phyloP scores from a whole-genome alignment of 1,140 invertebrate genomes.

The Eumaeus atala region DNA sequence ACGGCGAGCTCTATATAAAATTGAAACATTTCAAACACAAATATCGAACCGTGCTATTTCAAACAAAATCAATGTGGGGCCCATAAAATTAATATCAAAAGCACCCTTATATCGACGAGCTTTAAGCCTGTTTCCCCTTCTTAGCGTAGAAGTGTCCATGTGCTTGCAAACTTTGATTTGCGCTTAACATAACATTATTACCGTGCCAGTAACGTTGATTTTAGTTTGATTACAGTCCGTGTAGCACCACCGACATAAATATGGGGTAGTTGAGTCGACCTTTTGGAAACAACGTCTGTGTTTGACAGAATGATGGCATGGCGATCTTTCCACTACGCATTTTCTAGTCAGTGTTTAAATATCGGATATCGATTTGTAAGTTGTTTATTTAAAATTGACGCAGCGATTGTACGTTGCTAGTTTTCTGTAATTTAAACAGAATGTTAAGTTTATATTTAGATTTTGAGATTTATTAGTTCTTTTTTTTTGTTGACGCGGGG shows the following conservation, averaged over 20 bases:
- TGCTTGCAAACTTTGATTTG: constrained; percentile 17
- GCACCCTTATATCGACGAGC: constrained; percentile 9
- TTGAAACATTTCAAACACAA: neutral
- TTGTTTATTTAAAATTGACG: no score
- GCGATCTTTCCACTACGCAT: constrained; percentile 7
- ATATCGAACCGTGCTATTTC: constrained; percentile 15
- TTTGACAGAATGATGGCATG: constrained; percentile 34
- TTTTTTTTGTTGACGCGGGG: no score
- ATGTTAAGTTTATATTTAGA: no score
- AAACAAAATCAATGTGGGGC: constrained; percentile 19
- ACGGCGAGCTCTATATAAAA: neutral
- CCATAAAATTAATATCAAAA: constrained; percentile 16
- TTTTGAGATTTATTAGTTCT: no score
- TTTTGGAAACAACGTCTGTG: constrained; percentile 49
- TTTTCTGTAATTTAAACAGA: no score
- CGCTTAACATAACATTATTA: constrained; percentile 8
- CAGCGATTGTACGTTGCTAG: no score
- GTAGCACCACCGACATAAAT: constrained; percentile 12
- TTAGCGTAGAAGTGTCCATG: constrained; percentile 16
- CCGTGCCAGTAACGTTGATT: constrained; percentile 23
- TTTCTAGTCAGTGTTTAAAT: neutral
- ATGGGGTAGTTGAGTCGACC: constrained; percentile 38
- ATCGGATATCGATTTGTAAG: no score
- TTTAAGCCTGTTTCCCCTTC: constrained; percentile 18
- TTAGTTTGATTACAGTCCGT: constrained; percentile 16